Evolutionary conservation across 2,797 vertebrate genomes (phyloP).

Genomic region (Malurus leucopterus): DNA sequence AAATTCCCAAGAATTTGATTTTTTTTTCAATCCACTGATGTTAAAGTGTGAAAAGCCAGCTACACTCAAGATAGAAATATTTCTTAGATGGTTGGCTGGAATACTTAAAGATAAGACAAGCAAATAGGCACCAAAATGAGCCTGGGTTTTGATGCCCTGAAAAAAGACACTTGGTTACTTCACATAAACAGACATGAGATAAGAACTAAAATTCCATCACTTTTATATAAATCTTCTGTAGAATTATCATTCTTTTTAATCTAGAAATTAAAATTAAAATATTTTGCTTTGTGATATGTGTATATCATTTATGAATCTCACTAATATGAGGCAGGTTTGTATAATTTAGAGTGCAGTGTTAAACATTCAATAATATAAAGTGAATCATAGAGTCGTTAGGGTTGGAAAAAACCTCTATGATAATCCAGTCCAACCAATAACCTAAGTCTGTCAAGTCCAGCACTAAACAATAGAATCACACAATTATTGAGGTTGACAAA

Average conservation of each 20-base stretch:
- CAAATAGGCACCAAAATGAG: not conserved
- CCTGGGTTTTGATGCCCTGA: not conserved
- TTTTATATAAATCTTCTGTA: not conserved
- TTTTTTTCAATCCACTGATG: not conserved
- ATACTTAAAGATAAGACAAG: not conserved
- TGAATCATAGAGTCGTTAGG: not conserved
- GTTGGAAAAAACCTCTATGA: not conserved
- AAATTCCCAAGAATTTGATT: not conserved
- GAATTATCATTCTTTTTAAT: not conserved
- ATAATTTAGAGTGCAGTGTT: not conserved
- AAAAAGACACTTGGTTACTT: not conserved
- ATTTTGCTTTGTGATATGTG: not conserved
- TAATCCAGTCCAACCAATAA: not conserved
- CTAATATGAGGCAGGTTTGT: not conserved
- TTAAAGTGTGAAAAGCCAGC: not conserved
- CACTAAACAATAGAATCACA: not conserved
- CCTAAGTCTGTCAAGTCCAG: too few relatives aligned
- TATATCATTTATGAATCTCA: not conserved
- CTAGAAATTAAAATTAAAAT: not conserved
- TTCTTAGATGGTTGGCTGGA: not conserved
- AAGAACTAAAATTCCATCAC: not conserved
- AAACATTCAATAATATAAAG: not conserved
- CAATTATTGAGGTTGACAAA: not conserved
- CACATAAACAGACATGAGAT: not conserved
- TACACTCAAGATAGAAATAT: not conserved